phyloP scores from a whole-genome alignment of 1,140 invertebrate species.

The Teleopsis dalmanni region DNA sequence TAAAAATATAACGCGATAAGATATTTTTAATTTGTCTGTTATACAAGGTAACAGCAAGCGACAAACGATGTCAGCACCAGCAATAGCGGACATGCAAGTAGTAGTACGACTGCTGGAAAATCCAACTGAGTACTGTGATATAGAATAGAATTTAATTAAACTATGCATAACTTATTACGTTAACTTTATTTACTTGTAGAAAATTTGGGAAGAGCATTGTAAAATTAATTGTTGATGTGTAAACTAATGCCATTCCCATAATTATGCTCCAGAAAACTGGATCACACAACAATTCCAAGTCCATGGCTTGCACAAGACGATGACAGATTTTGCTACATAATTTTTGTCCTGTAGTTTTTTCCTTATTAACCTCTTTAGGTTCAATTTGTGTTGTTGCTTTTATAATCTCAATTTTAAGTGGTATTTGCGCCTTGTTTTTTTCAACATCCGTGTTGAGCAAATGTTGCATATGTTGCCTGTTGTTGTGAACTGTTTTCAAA shows the following conservation, averaged over 20 bases:
- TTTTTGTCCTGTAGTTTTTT: neutral
- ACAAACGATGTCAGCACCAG: slow-evolving; percentile 57
- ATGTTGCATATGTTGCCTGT: slow-evolving; percentile 26
- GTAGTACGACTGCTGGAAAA: slow-evolving; percentile 53
- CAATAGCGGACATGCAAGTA: slow-evolving; percentile 58
- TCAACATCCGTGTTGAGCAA: slow-evolving; percentile 20
- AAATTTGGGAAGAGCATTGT: slow-evolving; percentile 62
- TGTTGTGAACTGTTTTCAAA: slow-evolving; percentile 24
- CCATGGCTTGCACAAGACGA: slow-evolving; percentile 40
- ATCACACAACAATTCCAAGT: slow-evolving; percentile 55
- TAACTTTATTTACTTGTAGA: slow-evolving; percentile 48
- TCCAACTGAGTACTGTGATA: slow-evolving; percentile 45
- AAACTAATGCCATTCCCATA: slow-evolving; percentile 55
- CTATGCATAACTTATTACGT: neutral
- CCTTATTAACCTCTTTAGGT: neutral
- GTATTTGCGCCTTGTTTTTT: neutral
- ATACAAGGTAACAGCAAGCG: slow-evolving; percentile 56
- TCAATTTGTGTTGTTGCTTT: slow-evolving; percentile 7
- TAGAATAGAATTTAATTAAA: neutral
- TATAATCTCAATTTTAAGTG: slow-evolving; percentile 15
- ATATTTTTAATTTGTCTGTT: slow-evolving; percentile 54
- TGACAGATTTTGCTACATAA: slow-evolving; percentile 22
- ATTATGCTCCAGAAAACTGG: slow-evolving; percentile 56
- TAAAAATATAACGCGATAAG: slow-evolving; percentile 50
- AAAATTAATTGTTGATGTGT: slow-evolving; percentile 61